Evolutionary conservation across 2,888 invertebrate species (phyloP), one percentile per base, ranked within the genome.

Genomic region (Drosophila paramelanica): DNA sequence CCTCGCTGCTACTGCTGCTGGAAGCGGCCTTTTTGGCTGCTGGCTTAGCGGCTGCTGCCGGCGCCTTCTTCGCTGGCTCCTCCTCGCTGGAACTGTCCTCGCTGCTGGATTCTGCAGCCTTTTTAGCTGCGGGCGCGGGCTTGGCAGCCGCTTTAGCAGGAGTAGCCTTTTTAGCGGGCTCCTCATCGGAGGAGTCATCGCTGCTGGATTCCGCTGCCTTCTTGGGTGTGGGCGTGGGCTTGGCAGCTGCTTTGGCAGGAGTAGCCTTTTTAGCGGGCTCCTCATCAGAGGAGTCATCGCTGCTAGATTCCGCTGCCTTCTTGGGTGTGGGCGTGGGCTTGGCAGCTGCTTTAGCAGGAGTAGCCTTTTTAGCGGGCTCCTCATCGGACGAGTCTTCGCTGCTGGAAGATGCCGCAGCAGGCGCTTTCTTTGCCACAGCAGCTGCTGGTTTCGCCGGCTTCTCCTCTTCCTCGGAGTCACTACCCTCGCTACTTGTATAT

Each of bases 51-150:
- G 47, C 38, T 36, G 52, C 25, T 38, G 51, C 42, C 39, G 56
- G 41, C 23, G 58, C 14, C 43, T 67, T 67, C 38, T 74, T 77
- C 6, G 77, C 59, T 17, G 77, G 73, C 67, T 90, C 91, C 33
- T 91, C 91, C 49, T 93, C 93, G 13, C 92, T 91, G 39, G 91
- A 91, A 67, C 89, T 92, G 17, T 93, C 93, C 11, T 93, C 93
- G 61, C 92, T 77, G 11, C 75, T 92, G 27, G 93, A 93, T 61
- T 68, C 53, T 0, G 66, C 79, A 25, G 74, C 88, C 81, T 75
- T 85, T 86, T 74, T 89, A 0, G 67, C 38, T 7, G 57, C 23
- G 4, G 67, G 42, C 10, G 60, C 17, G 5, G 65, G 13, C 36
- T 59, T 65, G 25, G 45, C 31, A 20, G 49, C 42, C 25, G 58